Evolutionary conservation across 2,888 invertebrate species (phyloP), one percentile per base, ranked within the genome.

Genomic region (Amphipyra tragopoginis): DNA sequence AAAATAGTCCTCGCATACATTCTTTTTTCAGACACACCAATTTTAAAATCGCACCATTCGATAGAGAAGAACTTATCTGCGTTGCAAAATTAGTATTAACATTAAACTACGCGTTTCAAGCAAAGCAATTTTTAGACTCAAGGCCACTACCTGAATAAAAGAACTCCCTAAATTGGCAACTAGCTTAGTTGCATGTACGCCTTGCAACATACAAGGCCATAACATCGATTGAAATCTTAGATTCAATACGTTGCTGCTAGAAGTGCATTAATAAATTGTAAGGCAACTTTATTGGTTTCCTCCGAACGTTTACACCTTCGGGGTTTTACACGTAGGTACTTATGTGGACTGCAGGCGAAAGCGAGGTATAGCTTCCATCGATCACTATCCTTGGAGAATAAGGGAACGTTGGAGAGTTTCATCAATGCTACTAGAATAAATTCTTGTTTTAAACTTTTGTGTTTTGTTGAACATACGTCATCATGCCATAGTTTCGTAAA

Each of bases 221-320:
- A 34, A 26, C 29, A 56, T 5, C 38, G 42, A 72, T 51, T 57
- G 40, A 36, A 57, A 61, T 61, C 45, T 34, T 54, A 72, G 43
- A 71, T 66, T 70, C 56, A 71, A 60, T 70, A 44, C 61, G 39
- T 66, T 47, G 43, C 56, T 51, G 10, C 58, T 49, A 59, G 54
- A 54, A 49, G 38, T 63, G 69, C 63, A 64, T 72, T 75, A 69
- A 72, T 69, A 75, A 75, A 75, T 47, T 57, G 50, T 39, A 47
- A 62, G 43, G 47, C 15, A 69, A 69, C 21, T 65, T 72, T 69
- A 75, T 75, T 75, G 63, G 56, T 44, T 48, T 21, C 21, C 11
- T 49, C 62, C 52, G 52, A 58, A 42, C 50, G 36, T 71, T 66
- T 66, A 54, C 57, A 65, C 74, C 64, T 72, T 49, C 38, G 65